Conservation (phyloP, 1,140 invertebrate species). For the Heliconius eleuchia region DNA sequence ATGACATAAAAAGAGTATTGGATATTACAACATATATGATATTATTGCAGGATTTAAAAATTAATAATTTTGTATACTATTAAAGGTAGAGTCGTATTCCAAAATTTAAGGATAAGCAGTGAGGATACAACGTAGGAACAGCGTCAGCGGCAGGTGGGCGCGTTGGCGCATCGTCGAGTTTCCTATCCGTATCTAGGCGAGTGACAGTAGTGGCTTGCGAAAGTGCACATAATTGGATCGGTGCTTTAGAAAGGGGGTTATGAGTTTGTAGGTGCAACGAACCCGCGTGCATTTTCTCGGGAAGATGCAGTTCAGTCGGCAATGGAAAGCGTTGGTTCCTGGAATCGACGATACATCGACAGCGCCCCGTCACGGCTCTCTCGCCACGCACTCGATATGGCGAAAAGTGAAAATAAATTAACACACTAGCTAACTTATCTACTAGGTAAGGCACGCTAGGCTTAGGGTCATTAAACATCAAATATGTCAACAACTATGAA, state of each 20-base stretch:
- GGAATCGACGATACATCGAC: slow-evolving; percentile 60
- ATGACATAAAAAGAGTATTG: not conserved
- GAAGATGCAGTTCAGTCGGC: slow-evolving; percentile 69
- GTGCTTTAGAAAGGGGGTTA: slow-evolving; percentile 81
- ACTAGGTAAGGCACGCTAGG: not conserved
- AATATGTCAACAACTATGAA: not conserved
- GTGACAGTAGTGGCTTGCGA: slow-evolving; percentile 79
- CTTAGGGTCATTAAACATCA: not conserved
- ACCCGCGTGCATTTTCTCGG: slow-evolving; percentile 76
- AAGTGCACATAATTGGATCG: slow-evolving; percentile 81
- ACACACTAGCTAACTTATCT: slow-evolving; percentile 39
- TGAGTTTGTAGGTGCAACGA: slow-evolving; percentile 80
- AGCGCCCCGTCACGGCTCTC: slow-evolving; percentile 55
- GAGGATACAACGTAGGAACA: not conserved
- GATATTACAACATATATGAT: not conserved
- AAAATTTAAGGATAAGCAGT: not conserved
- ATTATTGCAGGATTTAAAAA: not conserved
- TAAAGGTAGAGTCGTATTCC: not conserved
- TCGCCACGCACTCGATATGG: slow-evolving; percentile 55
- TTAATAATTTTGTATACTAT: not conserved
- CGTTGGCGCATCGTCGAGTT: slow-evolving; percentile 68
- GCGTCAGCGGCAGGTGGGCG: slow-evolving; percentile 47
- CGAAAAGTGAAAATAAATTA: slow-evolving; percentile 75
- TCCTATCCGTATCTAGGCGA: slow-evolving; percentile 80
- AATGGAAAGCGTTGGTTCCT: slow-evolving; percentile 75